Evolutionary conservation across 64 coral and sea anemone genomes (phyloP).

Genomic region (Actinia tenebrosa): DNA sequence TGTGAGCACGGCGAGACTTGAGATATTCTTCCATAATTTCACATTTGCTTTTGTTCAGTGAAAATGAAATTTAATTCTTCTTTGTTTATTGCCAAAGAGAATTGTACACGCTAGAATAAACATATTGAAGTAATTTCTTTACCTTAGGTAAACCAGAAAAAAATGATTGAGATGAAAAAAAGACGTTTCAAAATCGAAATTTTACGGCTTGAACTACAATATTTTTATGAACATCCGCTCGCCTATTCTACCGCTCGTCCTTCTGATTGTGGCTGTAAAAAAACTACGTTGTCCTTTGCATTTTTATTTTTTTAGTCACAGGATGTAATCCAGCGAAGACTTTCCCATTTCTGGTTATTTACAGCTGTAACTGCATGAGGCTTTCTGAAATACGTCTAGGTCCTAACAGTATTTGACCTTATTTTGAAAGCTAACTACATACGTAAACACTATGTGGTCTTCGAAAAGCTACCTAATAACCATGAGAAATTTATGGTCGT

Average conservation of each 20-base stretch:
- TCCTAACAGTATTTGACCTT: too few species aligned
- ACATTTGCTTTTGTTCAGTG: neutral
- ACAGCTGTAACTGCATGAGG: too few species aligned
- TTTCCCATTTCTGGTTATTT: neutral
- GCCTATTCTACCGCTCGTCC: too few species aligned
- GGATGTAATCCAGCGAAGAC: neutral
- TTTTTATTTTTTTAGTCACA: neutral
- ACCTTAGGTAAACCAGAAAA: neutral
- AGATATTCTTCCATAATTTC: neutral
- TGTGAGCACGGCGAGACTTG: neutral
- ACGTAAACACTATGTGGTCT: neutral
- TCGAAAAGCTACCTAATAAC: neutral
- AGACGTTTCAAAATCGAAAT: neutral
- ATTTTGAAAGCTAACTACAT: neutral
- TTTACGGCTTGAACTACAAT: neutral
- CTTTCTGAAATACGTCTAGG: too few species aligned
- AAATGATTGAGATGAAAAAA: neutral
- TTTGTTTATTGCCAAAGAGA: neutral
- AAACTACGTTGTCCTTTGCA: neutral
- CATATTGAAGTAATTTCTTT: neutral
- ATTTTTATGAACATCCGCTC: neutral
- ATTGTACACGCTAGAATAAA: neutral
- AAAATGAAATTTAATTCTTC: neutral
- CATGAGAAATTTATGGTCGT: neutral
- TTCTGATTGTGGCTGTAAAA: too few species aligned